These are phyloP conservation scores for Drosophila bipectinata DNA, from an alignment of 1,140 invertebrate genomes.

Conservation along the genomic window DNA sequence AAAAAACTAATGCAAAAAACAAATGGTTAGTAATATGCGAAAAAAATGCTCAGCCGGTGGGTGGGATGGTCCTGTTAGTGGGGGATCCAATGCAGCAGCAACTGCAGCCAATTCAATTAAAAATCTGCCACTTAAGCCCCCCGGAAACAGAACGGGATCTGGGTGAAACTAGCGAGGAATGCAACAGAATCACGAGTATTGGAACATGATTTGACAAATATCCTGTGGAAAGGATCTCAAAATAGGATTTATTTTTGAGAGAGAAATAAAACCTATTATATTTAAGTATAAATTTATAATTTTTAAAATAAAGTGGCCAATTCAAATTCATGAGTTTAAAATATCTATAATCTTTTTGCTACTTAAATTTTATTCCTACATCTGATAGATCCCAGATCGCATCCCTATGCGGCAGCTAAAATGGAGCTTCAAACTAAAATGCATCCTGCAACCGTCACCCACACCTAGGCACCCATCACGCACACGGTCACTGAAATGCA, in stretches of 20 bases:
- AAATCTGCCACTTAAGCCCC: slow-evolving; percentile 79
- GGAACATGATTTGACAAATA: background rate
- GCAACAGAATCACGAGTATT: slow-evolving; percentile 17
- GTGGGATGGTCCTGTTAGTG: background rate
- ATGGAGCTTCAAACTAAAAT: slow-evolving; percentile 64
- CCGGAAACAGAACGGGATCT: slow-evolving; percentile 20
- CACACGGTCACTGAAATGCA: slow-evolving; percentile 43
- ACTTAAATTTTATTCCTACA: background rate
- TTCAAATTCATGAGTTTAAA: too few relatives aligned
- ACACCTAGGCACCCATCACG: slow-evolving; percentile 2
- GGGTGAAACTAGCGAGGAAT: slow-evolving; percentile 26
- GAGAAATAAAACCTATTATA: too few relatives aligned
- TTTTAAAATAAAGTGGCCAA: too few relatives aligned
- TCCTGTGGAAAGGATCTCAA: background rate
- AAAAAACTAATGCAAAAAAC: slow-evolving; percentile 77
- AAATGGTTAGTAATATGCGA: slow-evolving; percentile 72
- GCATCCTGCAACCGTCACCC: slow-evolving; percentile 20
- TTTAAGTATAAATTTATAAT: too few relatives aligned
- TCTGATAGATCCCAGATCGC: slow-evolving; percentile 4
- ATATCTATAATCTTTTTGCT: too few relatives aligned
- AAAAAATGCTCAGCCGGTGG: slow-evolving; percentile 43
- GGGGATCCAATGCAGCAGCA: slow-evolving; percentile 49
- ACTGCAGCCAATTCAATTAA: slow-evolving; percentile 81
- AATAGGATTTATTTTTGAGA: too few relatives aligned
- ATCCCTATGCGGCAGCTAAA: slow-evolving; percentile 48